These are phyloP conservation scores for Neodiprion pinetum DNA, from an alignment of 1,140 invertebrate genomes.

Conservation along the genomic window DNA sequence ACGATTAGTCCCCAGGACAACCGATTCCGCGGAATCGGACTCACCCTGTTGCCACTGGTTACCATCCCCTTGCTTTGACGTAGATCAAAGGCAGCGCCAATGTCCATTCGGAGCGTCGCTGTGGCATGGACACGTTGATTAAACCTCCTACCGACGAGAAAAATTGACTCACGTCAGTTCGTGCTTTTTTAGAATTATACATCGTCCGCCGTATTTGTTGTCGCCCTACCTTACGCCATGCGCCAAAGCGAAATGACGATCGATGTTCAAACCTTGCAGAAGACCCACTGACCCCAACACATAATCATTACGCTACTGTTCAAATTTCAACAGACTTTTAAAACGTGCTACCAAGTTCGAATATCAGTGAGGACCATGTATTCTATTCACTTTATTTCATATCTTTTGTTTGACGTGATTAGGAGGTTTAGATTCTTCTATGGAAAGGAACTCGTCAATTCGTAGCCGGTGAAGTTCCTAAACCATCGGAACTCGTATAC, in stretches of 20 bases:
- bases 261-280: not conserved
- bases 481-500: too few species aligned
- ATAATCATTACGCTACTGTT: not conserved
- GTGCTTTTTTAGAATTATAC: too few species aligned
- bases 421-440: too few species aligned
- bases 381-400: too few species aligned
- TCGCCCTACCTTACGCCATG: too few species aligned
- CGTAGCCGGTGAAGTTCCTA: too few species aligned
- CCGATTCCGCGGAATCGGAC: not conserved
- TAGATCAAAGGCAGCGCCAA: conserved; percentile 1
- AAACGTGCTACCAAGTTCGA: not conserved
- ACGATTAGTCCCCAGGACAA: not conserved
- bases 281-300: not conserved
- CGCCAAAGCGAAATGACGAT: too few species aligned
- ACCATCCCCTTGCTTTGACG: not conserved
- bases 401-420: too few species aligned
- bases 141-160: not conserved
- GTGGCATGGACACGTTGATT: not conserved
- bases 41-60: not conserved
- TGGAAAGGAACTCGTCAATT: too few species aligned
- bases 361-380: not conserved
- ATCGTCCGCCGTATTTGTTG: too few species aligned
- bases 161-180: too few species aligned
- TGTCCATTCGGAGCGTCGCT: not conserved
- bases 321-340: not conserved